phyloP scores from a whole-genome alignment of 1,140 invertebrate genomes.

The Brachystomella parvula region DNA sequence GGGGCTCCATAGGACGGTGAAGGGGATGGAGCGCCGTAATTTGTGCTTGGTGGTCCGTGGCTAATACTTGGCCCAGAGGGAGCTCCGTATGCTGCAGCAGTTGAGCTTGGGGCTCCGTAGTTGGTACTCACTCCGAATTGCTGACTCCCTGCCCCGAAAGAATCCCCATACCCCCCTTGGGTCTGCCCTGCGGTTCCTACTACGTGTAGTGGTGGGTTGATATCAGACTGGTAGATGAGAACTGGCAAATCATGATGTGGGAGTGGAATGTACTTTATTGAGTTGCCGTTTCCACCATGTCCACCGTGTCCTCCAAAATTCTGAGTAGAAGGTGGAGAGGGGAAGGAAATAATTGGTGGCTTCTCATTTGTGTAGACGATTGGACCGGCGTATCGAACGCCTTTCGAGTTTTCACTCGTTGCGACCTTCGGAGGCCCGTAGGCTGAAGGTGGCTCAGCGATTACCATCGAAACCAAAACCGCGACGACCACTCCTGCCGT shows the following conservation, averaged over 20 bases:
- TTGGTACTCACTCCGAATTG: not conserved
- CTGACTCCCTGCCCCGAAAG: not conserved
- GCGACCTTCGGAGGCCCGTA: not conserved
- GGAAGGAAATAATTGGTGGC: constrained; percentile 46
- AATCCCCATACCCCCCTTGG: not conserved
- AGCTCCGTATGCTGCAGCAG: constrained; percentile 5
- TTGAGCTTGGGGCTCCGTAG: not conserved
- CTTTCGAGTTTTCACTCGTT: constrained; percentile 17
- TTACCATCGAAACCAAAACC: not conserved
- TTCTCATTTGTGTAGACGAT: constrained; percentile 46
- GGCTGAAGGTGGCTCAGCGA: not conserved
- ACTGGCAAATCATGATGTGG: constrained; percentile 46
- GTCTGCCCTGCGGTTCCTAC: constrained; percentile 25
- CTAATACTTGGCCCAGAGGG: not conserved
- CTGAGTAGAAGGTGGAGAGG: constrained; percentile 40
- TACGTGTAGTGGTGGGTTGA: constrained; percentile 42
- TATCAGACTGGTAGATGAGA: constrained; percentile 34
- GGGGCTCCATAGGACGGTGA: constrained; percentile 4
- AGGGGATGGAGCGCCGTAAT: not conserved
- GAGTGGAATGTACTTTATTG: constrained; percentile 45
- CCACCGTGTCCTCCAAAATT: constrained; percentile 2
- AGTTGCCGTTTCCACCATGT: constrained; percentile 24
- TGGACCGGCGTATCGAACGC: constrained; percentile 44
- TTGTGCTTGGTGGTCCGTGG: not conserved
- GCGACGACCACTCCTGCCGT: not conserved